phyloP scores from a whole-genome alignment of 64 coral and sea anemone species.

The Trachythela sp. region DNA sequence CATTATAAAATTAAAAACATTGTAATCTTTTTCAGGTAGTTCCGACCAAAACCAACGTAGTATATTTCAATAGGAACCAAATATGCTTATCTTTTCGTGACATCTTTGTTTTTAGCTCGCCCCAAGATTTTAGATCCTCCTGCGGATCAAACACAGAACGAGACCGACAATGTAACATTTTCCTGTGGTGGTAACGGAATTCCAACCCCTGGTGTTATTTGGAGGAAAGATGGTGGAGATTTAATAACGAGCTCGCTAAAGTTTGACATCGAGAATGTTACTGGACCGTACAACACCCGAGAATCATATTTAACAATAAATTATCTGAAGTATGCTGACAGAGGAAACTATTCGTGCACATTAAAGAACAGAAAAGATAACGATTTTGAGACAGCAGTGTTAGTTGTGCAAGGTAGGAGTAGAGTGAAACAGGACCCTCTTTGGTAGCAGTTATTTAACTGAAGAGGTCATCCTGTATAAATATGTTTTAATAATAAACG shows the following conservation, averaged over 20 bases:
- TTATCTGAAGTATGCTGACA: not conserved
- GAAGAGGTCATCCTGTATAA: not conserved
- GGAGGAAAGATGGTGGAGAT: not conserved
- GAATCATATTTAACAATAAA: not conserved
- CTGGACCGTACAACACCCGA: not conserved
- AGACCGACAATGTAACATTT: not conserved
- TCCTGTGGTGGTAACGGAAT: not conserved
- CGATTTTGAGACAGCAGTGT: not conserved
- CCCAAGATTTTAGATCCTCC: not conserved
- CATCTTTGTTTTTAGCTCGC: not conserved
- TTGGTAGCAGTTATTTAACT: too few species aligned
- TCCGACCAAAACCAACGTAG: too few species aligned
- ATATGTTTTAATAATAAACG: too few species aligned
- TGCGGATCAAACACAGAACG: not conserved
- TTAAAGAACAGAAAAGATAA: not conserved
- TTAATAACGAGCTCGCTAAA: not conserved
- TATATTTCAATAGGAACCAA: too few species aligned
- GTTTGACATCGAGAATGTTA: not conserved
- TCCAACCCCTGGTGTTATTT: not conserved
- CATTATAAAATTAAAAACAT: too few species aligned
- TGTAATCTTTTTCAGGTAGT: too few species aligned
- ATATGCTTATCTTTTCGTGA: too few species aligned
- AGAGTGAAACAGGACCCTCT: not conserved
- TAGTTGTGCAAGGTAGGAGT: not conserved
- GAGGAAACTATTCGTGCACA: not conserved